Evolutionary conservation across 2,797 vertebrate genomes (phyloP).

Genomic region (Acrocephalus scirpaceus): DNA sequence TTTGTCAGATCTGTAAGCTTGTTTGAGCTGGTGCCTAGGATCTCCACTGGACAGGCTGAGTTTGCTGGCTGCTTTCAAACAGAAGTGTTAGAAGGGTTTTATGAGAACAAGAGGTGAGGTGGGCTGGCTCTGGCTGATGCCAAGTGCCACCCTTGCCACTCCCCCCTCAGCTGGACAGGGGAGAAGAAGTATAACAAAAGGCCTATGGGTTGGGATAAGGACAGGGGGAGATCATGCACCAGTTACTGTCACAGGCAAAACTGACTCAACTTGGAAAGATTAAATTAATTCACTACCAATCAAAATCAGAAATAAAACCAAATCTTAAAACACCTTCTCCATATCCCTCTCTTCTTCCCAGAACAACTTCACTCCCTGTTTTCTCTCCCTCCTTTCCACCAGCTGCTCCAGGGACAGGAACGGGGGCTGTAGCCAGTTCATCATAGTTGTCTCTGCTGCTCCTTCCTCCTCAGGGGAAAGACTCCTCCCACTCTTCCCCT

Average conservation of each 20-base stretch:
- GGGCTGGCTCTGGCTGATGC: background rate
- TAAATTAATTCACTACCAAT: background rate
- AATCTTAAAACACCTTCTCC: background rate
- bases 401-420: background rate
- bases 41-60: background rate
- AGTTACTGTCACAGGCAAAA: background rate
- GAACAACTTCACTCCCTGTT: background rate
- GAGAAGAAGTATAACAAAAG: rapidly evolving
- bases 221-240: background rate
- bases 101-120: background rate
- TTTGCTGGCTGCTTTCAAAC: background rate
- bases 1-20: background rate
- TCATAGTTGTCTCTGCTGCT: background rate
- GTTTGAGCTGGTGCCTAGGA: background rate
- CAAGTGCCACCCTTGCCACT: background rate
- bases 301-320: background rate
- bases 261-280: background rate
- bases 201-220: rapidly evolving
- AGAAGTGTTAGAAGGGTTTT: background rate
- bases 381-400: background rate
- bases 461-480: background rate
- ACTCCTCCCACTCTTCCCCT: background rate
- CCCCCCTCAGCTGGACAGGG: background rate
- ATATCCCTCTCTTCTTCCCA: background rate
- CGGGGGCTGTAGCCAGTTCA: background rate